Percentiles rank a stretch among this genome's conserved stretches.
These are phyloP conservation scores for Apantesis nais DNA, from an alignment of 2,888 invertebrate species.

Conservation along the genomic window DNA sequence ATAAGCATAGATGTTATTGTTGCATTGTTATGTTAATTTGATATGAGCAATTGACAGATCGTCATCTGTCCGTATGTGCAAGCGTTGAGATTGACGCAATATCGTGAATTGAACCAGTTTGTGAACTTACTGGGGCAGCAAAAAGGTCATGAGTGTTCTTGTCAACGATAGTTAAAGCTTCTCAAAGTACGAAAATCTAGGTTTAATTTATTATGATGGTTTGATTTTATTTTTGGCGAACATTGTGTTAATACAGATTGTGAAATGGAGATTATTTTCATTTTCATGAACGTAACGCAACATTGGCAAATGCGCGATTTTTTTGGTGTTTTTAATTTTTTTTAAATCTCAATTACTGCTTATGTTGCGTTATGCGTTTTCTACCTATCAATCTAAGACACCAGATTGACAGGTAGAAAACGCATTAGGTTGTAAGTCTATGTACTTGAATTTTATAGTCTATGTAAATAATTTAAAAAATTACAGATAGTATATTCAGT, in stretches of 20 bases:
- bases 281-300: neutral
- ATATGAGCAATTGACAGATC: constrained; percentile 70
- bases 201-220: neutral
- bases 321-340: no score
- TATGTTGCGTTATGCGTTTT: no score
- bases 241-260: neutral
- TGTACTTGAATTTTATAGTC: no score
- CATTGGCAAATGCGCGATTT: no score
- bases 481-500: neutral
- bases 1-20: constrained; percentile 61
- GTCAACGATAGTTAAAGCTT: constrained; percentile 24
- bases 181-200: neutral
- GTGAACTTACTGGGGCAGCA: constrained; percentile 46
- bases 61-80: constrained; percentile 60
- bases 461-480: no score
- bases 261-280: neutral
- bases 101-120: constrained; percentile 53
- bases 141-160: constrained; percentile 56
- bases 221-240: no score
- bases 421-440: no score
- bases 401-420: no score
- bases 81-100: constrained; percentile 53
- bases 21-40: constrained; percentile 78
- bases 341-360: no score
- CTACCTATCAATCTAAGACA: no score